Conservation (phyloP, 2,113 vertebrate genomes). For the Paramisgurnus dabryanus region DNA sequence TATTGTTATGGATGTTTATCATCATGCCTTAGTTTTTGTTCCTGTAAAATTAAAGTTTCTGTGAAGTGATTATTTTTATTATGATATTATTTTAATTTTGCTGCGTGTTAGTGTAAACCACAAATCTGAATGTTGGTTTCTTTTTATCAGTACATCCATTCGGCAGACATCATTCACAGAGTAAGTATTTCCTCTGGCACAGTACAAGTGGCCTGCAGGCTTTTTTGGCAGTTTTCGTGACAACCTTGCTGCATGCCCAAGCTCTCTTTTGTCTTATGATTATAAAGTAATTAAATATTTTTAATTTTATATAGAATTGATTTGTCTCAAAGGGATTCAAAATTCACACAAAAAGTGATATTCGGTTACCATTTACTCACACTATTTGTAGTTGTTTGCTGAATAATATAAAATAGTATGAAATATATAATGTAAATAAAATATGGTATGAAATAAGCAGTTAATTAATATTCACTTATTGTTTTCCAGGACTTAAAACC, state of each 20-base stretch:
- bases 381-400: too few species aligned
- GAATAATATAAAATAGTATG: background rate
- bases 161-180: conserved; percentile 97
- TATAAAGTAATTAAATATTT: too few species aligned
- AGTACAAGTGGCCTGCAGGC: background rate
- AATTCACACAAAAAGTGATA: background rate
- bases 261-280: background rate
- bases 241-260: background rate
- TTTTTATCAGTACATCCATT: conserved; percentile 92
- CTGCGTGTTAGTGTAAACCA: background rate
- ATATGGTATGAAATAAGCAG: too few species aligned
- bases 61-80: background rate
- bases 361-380: too few species aligned
- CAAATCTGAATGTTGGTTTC: conserved; percentile 9
- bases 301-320: background rate
- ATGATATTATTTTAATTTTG: too few species aligned
- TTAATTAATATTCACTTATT: conserved; percentile 9
- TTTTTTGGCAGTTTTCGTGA: background rate
- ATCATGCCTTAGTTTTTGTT: too few species aligned
- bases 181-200: conserved; percentile 75
- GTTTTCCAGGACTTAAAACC: conserved; percentile 90
- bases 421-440: too few species aligned
- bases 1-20: too few species aligned
- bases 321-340: too few species aligned
- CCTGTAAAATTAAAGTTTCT: too few species aligned